These are phyloP conservation scores for Paramuricea clavata DNA, from an alignment of 92 coral and sea anemone genomes.

Conservation along the genomic window DNA sequence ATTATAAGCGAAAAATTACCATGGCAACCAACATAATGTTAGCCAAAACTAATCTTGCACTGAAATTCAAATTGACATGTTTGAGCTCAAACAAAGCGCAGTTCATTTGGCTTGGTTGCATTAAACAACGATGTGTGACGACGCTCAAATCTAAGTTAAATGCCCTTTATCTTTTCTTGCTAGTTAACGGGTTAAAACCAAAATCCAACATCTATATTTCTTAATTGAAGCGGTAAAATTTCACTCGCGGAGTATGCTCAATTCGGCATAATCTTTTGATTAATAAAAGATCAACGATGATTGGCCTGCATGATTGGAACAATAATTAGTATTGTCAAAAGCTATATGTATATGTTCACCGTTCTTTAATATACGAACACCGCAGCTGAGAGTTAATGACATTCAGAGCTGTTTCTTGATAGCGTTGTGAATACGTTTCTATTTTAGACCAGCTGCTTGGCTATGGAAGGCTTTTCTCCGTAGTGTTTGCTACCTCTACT, in stretches of 20 bases:
- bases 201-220: background rate
- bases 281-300: conserved; percentile 31
- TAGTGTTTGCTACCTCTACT: background rate
- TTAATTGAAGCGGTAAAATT: background rate
- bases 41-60: background rate
- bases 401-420: conserved; percentile 15
- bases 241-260: background rate
- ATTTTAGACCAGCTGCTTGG: background rate
- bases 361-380: background rate
- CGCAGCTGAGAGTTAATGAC: conserved; percentile 17
- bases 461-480: background rate
- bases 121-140: background rate
- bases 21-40: background rate
- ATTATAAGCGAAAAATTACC: background rate
- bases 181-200: background rate
- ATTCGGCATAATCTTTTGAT: conserved; percentile 35
- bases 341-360: conserved; percentile 3
- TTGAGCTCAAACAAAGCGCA: conserved; percentile 13
- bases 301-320: conserved; percentile 12
- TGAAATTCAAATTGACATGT: conserved; percentile 11
- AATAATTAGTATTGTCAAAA: conserved; percentile 41
- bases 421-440: background rate
- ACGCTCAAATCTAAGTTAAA: background rate
- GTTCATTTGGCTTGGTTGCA: background rate
- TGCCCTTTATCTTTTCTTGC: background rate